Percentiles rank a stretch among this genome's conserved stretches.
phyloP scores from a whole-genome alignment of 2,888 invertebrate genomes.

The Scaptomyza polygonia region DNA sequence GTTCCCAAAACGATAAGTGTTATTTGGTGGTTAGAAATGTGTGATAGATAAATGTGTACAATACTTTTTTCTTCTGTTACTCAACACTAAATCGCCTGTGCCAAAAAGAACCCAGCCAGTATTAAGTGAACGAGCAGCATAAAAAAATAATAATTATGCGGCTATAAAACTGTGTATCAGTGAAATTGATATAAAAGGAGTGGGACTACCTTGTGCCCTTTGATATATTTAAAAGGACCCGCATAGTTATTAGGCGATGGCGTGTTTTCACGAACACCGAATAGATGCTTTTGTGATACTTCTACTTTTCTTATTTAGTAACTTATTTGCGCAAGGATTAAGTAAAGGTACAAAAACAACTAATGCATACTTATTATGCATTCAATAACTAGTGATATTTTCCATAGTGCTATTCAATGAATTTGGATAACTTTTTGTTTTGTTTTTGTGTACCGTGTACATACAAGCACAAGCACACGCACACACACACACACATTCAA shows the following conservation, averaged over 20 bases:
- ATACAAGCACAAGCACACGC: conserved; percentile 13
- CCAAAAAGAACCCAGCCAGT: conserved; percentile 57
- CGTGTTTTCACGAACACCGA: conserved; percentile 57
- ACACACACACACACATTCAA: conserved; percentile 4
- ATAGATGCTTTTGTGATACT: conserved; percentile 50
- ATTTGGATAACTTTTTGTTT: conserved; percentile 23
- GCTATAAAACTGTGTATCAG: conserved; percentile 51
- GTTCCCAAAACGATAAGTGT: conserved; percentile 9
- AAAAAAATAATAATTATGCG: conserved; percentile 51
- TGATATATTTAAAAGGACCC: conserved; percentile 37
- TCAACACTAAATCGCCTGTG: conserved; percentile 50
- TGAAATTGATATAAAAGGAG: conserved; percentile 42
- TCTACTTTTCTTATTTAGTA: conserved; percentile 57
- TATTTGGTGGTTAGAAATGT: not conserved
- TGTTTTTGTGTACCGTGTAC: conserved; percentile 32
- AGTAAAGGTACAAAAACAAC: conserved; percentile 46
- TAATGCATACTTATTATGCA: not conserved
- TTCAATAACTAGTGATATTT: not conserved
- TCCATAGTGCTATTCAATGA: not conserved
- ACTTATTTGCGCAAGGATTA: conserved; percentile 54
- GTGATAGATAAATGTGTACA: conserved; percentile 18
- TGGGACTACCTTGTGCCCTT: conserved; percentile 52
- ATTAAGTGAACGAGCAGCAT: conserved; percentile 51
- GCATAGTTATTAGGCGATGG: conserved; percentile 52
- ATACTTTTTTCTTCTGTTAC: conserved; percentile 11